Base-by-base conservation (phyloP, 2,113 vertebrate genomes). In the Carassius auratus region DNA sequence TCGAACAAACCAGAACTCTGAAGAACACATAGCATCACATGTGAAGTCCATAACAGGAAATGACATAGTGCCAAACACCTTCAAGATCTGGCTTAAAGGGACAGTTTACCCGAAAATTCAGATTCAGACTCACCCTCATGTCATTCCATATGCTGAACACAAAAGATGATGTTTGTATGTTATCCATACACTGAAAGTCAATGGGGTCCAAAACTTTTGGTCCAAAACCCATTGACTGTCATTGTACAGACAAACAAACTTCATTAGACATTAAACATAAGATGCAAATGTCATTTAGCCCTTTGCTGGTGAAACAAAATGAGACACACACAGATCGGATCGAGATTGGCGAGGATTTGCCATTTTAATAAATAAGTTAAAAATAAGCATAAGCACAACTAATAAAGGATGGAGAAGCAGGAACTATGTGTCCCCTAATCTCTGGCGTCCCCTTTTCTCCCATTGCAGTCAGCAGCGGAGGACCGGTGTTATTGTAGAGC, bases 201-300 rank as follows among this genome's bases (percentile, higher is more conserved):
- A 23, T 75, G 38, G 21, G 2, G n/a, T 75, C 21, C 21, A 48
- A 74, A 48, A 23, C 66, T 13, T 45, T 21, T 26, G 26, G 26
- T 26, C 26, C 26, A 26, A 26, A 26, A 26, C 19, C 69, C 69
- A 42, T 1, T 13, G 4, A 73, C 9, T 38, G 19, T 42, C 36
- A 73, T 69, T 38, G 8, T 33, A 69, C 66, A 36, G 66, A 69
- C 15, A 36, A 69, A 69, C 64, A 69, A 66, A 66, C 74, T 50
- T 55, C 30, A 52, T 68, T 73, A 77, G 26, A 85, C 23, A 45
- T 48, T 50, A 76, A 52, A 69, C 10, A 50, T 81, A 88, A 88
- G 88, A 92, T 91, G 89, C 74, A 88, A 80, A 75, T 90, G 87
- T 90, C 87, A 89, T 93, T 91, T 93, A 95, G 94, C 94, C 94